Conservation (phyloP, 2,888 invertebrate species). For the Geotrupes spiniger region DNA sequence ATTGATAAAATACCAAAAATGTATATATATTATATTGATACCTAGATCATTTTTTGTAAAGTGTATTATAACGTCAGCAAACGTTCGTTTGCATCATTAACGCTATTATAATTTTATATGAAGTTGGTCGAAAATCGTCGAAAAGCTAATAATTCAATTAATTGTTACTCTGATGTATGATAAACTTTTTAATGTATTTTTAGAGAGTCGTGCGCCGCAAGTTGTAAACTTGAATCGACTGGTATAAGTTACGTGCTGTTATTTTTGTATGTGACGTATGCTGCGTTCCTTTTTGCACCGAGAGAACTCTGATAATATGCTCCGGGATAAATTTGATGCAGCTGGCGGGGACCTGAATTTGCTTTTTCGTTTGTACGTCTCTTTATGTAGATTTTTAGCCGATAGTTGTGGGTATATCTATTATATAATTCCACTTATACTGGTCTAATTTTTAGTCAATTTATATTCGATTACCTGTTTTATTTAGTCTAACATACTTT, state of each 20-base stretch:
- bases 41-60: conserved; percentile 19
- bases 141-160: too few relatives aligned
- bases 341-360: conserved; percentile 17
- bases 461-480: conserved; percentile 4
- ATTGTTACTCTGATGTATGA: too few relatives aligned
- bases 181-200: too few relatives aligned
- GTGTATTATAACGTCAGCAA: conserved; percentile 12
- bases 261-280: too few relatives aligned
- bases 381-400: too few relatives aligned
- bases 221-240: too few relatives aligned
- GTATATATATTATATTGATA: conserved; percentile 17
- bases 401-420: conserved; percentile 5
- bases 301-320: too few relatives aligned
- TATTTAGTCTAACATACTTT: not conserved
- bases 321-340: conserved; percentile 7
- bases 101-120: conserved; percentile 19
- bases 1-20: conserved; percentile 23
- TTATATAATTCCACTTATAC: conserved; percentile 19
- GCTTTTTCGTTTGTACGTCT: too few relatives aligned
- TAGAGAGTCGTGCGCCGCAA: too few relatives aligned
- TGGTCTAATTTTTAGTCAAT: conserved; percentile 24
- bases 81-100: conserved; percentile 2
- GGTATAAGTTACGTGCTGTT: too few relatives aligned
- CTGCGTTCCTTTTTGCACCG: too few relatives aligned
- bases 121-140: conserved; percentile 2